Base-by-base conservation (phyloP, 2,888 invertebrate species). In the Drosophila vallismaia region DNA sequence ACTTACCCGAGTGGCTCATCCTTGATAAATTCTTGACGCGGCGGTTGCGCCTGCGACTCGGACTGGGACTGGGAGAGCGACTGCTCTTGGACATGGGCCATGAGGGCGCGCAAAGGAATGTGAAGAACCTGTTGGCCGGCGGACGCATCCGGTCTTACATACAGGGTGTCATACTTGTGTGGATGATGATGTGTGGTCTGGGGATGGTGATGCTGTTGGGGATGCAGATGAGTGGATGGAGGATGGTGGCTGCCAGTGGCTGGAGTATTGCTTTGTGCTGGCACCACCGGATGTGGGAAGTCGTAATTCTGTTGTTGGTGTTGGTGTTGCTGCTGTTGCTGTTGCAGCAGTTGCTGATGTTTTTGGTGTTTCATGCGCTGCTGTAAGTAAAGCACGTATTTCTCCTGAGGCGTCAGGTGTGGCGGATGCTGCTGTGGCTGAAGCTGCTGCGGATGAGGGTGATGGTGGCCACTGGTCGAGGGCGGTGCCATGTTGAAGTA, bases 331-430 rank as follows among this genome's bases (percentile, higher is more conserved):
- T 80, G 80, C 45, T 83, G 83, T 58, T 79, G 83, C 14, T 66
- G 73, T 36, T 76, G 79, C 46, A 76, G 75, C 9, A 69, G 74
- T 42, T 63, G 66, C 10, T 75, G 73, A 14, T 73, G 77, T 29
- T 79, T 77, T 9, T 79, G 75, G 66, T 74, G 75, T 67, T 79
- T 87, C 74, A 90, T 76, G 70, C 91, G 91, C 74, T 91, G 91
- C 59, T 90, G 90, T 75, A 91, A 88, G 79, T 90, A 91, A 57
- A 87, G 79, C 60, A 91, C 90, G 75, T 91, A 91, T 71, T 91
- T 91, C 75, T 91, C 89, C 80, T 91, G 90, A 46, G 91, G 91
- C 66, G 91, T 91, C 77, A 91, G 74, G 58, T 80, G 80, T 29
- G 78, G 80, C 59, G 77, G 73, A 77, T 83, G 84, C 42, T 77